Base-by-base conservation (phyloP, 2,113 vertebrate species). In the Heliornis fulica region DNA sequence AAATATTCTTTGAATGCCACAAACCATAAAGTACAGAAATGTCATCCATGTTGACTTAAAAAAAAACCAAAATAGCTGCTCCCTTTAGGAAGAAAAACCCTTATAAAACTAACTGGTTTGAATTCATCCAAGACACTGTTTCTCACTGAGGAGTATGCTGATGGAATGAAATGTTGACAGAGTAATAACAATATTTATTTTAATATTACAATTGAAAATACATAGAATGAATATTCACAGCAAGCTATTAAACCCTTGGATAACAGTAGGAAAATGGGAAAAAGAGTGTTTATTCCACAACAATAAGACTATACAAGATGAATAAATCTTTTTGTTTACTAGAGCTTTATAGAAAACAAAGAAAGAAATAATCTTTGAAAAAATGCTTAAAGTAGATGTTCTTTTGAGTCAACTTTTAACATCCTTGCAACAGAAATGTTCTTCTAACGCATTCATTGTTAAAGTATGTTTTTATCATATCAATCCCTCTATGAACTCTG, bases 401-500 rank as follows among this genome's bases (percentile, higher is more conserved):
- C 38, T 90, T 91, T 85, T 94, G 77, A 89, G 94, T 89, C 94
- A 92, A 65, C 80, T 93, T 95, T 90, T 89, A 94, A 74, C 72
- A 83, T 94, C 77, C 59, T 93, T 93, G 94, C 66, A 94, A 85
- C 64, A 95, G 94, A 96, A 97, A 71, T 64, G 15, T 91, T 94
- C 61, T 48, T 92, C 46, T 90, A 95, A 96, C 71, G 81, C 83
- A 95, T 83, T 97, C 78, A 87, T 96, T 95, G 85, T 86, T 95
- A 81, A 57, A 92, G 87, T 96, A 76, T 93, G 57, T 77, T 97
- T 97, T 98, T 96, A 96, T 96, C 92, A 84, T 91, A 81, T 74
- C 66, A 74, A 50, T 96, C 70, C 95, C 79, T 85, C 75, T 90
- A 63, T 97, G 95, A 96, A 85, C 76, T 96, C 78, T 85, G 59